phyloP scores from a whole-genome alignment of 1,140 invertebrate genomes.

The Cheumatopsyche charites region DNA sequence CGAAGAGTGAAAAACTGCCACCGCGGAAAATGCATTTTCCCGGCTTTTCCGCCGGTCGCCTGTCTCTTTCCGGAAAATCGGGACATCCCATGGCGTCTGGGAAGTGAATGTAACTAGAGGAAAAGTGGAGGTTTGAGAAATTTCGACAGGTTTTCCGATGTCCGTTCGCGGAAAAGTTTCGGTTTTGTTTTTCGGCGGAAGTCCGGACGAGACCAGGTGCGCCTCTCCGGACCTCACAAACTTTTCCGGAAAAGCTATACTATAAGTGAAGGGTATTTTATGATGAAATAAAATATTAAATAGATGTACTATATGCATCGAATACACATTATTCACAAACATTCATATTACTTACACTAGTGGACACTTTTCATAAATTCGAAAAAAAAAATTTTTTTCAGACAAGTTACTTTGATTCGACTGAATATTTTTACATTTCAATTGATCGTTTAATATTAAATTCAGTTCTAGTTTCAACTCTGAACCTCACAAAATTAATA shows the following conservation, averaged over 20 bases:
- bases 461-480: too few species aligned
- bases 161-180: constrained; percentile 22
- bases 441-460: too few species aligned
- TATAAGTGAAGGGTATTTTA: background rate
- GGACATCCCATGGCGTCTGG: background rate
- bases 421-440: too few species aligned
- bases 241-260: background rate
- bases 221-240: constrained; percentile 7
- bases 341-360: too few species aligned
- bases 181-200: constrained; percentile 12
- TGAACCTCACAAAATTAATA: too few species aligned
- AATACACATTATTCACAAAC: too few species aligned
- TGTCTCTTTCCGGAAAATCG: background rate
- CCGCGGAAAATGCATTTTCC: background rate
- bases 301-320: too few species aligned
- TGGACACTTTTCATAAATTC: too few species aligned
- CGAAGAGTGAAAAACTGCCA: background rate
- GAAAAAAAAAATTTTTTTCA: too few species aligned
- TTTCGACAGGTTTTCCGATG: constrained; percentile 20
- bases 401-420: too few species aligned
- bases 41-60: background rate
- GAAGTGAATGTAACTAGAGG: background rate
- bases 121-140: background rate
- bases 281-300: background rate
- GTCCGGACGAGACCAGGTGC: constrained; percentile 24